Base-by-base conservation (phyloP, 1,140 invertebrate genomes). In the Saccostrea echinata region DNA sequence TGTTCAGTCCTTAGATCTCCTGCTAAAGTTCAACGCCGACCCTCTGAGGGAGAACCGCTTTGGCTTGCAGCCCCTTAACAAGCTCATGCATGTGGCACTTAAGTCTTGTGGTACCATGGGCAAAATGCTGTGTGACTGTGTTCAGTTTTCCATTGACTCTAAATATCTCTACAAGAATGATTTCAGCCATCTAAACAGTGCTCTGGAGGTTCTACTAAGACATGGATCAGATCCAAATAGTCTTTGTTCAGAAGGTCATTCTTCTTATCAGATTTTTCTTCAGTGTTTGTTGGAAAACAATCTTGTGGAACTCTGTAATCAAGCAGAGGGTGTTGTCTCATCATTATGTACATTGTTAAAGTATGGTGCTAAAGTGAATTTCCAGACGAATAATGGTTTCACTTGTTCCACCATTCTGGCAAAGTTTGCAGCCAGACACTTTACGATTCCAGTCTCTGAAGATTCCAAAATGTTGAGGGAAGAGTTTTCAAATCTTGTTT, bases 21-120 rank as follows among this genome's bases (percentile, higher is more conserved):
- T 94, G 18, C 87, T 94, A 13, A 82, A 91, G 88, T 93, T 94
- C 84, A 94, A 94, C 86, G 94, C 93, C 8, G 93, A 94, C 88
- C 92, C 92, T 16, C 84, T 89, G 13, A 84, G 93, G 30, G 61
- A 90, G 21, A 94, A 94, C 64, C 87, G 88, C 18, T 84, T 90
- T 68, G 91, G 92, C 2, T 86, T 94, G 21, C 91, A 92, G 55
- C 90, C 93, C 4, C 86, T 94, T 1, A 92, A 92, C 82, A 92
- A 92, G 55, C 84, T 94, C 82, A 89, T 94, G 80, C 93, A 94
- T 87, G 91, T 94, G n/a, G 91, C 92, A 12, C 76, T 93, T 24
- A 92, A 92, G 84, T 91, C 91, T 1, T 91, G 91, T 61, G 71
- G 84, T 21, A 51, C 43, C 21, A 33, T 90, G 64, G 71, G 86